A percentile compares a stretch with the other conserved stretches of the same genome.
Evolutionary conservation across 1,140 invertebrate genomes (phyloP).

Genomic region (Heliconius eleuchia): DNA sequence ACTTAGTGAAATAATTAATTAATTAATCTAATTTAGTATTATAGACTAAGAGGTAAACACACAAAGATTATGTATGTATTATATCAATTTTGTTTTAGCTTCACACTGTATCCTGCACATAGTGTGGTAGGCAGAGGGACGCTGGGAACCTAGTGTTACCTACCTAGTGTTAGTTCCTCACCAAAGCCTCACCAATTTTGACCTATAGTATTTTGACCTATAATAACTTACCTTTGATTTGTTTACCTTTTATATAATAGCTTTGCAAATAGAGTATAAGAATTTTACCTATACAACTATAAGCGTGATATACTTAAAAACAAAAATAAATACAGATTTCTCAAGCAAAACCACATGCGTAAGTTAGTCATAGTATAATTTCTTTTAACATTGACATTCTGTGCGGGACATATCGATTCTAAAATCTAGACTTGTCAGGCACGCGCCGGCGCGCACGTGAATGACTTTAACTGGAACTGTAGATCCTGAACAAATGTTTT

Average conservation of each 20-base stretch:
- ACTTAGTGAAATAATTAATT: background rate
- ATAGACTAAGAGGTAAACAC: background rate
- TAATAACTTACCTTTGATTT: too few relatives aligned
- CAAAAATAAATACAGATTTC: background rate
- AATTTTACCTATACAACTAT: too few relatives aligned
- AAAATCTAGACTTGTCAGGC: conserved; percentile 34
- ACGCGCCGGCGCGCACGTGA: conserved; percentile 12
- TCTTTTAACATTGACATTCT: conserved; percentile 24
- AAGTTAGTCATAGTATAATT: conserved; percentile 15
- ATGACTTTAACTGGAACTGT: background rate
- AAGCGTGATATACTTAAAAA: too few relatives aligned
- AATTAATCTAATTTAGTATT: background rate
- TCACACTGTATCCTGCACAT: too few relatives aligned
- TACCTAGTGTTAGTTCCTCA: too few relatives aligned
- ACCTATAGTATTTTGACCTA: too few relatives aligned
- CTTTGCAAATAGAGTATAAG: too few relatives aligned
- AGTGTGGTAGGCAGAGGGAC: too few relatives aligned
- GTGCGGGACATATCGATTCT: conserved; percentile 12
- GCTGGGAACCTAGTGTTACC: too few relatives aligned
- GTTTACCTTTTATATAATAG: too few relatives aligned
- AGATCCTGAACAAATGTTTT: background rate
- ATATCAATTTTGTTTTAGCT: too few relatives aligned
- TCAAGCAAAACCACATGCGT: background rate
- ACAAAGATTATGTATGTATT: background rate
- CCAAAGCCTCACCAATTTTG: too few relatives aligned